Evolutionary conservation across 2,113 vertebrate genomes (phyloP).

Genomic region (Circaetus cinerascens): DNA sequence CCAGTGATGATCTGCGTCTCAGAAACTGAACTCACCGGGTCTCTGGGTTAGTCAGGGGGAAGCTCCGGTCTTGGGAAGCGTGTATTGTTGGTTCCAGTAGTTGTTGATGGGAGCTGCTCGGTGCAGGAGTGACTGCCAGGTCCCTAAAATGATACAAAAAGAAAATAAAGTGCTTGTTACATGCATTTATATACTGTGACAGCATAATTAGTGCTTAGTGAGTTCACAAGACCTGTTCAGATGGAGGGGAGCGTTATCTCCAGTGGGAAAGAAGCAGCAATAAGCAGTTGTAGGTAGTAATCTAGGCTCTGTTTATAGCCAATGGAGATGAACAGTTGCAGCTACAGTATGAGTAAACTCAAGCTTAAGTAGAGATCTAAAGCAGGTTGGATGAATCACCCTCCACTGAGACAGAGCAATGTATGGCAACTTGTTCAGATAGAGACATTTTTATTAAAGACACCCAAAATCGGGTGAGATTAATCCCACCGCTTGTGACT

Average conservation of each 20-base stretch:
- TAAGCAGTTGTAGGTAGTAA: not conserved
- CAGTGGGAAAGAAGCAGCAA: not conserved
- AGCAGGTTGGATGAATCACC: not conserved
- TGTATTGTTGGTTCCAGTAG: not conserved
- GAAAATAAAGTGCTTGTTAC: not conserved
- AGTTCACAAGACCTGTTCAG: not conserved
- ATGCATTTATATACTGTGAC: not conserved
- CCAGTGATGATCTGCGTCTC: not conserved
- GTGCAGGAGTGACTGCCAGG: slow-evolving; percentile 12
- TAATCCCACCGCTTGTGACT: not conserved
- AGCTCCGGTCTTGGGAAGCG: not conserved
- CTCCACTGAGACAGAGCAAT: not conserved
- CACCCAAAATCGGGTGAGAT: not conserved
- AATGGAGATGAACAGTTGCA: not conserved
- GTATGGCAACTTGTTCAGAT: not conserved
- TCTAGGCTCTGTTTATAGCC: not conserved
- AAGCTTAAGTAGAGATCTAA: not conserved
- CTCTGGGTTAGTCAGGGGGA: not conserved
- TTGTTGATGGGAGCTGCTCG: not conserved
- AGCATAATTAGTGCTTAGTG: not conserved
- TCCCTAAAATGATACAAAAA: slow-evolving; percentile 57
- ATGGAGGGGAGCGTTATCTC: not conserved
- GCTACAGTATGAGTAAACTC: not conserved
- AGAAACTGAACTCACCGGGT: slow-evolving; percentile 59
- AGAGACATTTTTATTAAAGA: not conserved